These are phyloP conservation scores for Pseudachorutes palmiensis DNA, from an alignment of 1,140 invertebrate genomes.

Conservation along the genomic window DNA sequence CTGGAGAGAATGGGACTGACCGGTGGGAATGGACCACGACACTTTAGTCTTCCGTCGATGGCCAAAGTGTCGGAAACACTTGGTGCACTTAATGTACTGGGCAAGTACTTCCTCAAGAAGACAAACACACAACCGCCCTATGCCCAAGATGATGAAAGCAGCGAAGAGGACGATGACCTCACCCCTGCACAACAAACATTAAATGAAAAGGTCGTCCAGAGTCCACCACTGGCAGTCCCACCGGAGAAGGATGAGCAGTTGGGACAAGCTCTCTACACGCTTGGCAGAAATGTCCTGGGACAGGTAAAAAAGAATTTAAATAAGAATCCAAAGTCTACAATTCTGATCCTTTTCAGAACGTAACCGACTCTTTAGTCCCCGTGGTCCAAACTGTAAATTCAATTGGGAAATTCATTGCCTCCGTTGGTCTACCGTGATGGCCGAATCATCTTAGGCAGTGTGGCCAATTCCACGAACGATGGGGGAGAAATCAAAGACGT, in stretches of 20 bases:
- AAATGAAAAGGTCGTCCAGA: constrained; percentile 14
- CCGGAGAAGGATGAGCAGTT: constrained; percentile 46
- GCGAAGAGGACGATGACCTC: constrained; percentile 13
- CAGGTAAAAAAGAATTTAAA: constrained; percentile 41
- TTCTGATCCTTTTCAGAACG: constrained; percentile 47
- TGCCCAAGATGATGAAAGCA: background rate
- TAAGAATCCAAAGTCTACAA: background rate
- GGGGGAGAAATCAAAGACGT: constrained; percentile 33
- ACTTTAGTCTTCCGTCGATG: constrained; percentile 27
- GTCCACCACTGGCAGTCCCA: background rate
- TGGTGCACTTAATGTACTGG: constrained; percentile 71
- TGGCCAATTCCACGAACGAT: constrained; percentile 38
- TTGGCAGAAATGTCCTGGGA: constrained; percentile 70
- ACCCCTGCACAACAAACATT: constrained; percentile 19
- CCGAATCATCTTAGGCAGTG: constrained; percentile 32
- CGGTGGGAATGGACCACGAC: constrained; percentile 14
- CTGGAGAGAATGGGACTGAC: constrained; percentile 2
- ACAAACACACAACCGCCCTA: constrained; percentile 45
- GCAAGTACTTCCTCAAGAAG: constrained; percentile 72
- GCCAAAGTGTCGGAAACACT: constrained; percentile 46
- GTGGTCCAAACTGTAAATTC: constrained; percentile 51
- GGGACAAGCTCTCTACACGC: constrained; percentile 65
- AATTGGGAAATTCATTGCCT: constrained; percentile 47
- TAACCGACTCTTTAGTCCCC: constrained; percentile 67
- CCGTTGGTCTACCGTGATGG: constrained; percentile 46